A percentile compares a stretch with the other conserved stretches of the same genome.
These are phyloP conservation scores for Erinaceus europaeus DNA, from an alignment of 2,113 vertebrate species.

Conservation along the genomic window DNA sequence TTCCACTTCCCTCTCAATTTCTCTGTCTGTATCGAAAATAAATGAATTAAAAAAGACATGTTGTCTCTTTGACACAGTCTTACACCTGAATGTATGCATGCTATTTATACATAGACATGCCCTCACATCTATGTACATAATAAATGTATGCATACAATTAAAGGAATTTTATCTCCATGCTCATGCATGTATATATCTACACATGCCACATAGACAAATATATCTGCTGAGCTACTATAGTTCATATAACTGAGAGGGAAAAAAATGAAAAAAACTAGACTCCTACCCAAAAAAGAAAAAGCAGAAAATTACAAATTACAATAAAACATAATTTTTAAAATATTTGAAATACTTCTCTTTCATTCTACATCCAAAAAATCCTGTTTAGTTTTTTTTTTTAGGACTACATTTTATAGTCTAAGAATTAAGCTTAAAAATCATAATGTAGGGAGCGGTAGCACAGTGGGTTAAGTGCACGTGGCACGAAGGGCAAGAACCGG, in stretches of 20 bases:
- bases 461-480: too few species aligned
- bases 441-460: too few species aligned
- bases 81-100: not conserved
- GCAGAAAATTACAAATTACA: slow-evolving; percentile 15
- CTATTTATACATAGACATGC: not conserved
- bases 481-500: too few species aligned
- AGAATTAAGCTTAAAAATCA: not conserved
- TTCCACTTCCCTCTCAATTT: too few species aligned
- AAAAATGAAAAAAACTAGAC: not conserved
- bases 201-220: not conserved
- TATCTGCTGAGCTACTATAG: not conserved
- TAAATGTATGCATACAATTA: not conserved
- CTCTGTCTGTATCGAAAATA: too few species aligned
- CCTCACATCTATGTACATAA: not conserved
- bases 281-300: slow-evolving; percentile 13
- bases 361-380: not conserved
- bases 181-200: not conserved
- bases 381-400: not conserved
- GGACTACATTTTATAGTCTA: not conserved
- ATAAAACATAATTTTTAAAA: not conserved
- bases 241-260: not conserved
- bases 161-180: not conserved
- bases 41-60: too few species aligned
- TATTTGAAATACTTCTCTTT: not conserved
- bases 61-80: not conserved